Evolutionary conservation across 2,113 vertebrate genomes (phyloP), one percentile per base, ranked within the genome.

Genomic region (Apistogramma diplotaenia): DNA sequence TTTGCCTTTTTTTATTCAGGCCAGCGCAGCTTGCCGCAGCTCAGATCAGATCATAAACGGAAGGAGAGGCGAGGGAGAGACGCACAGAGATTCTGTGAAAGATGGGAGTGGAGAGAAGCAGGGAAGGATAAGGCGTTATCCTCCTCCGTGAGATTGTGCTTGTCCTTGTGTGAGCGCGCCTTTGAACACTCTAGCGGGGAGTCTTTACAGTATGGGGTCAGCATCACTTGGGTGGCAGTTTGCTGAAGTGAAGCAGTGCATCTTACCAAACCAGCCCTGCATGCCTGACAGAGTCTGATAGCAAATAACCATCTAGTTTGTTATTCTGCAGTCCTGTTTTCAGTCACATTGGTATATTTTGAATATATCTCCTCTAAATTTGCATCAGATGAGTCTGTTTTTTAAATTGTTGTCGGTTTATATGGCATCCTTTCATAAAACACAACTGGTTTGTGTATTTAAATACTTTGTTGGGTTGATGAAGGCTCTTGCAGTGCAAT

Each of bases 1-100:
- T 79, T 81, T 31, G 58, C 53, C 59, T 84, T 78, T 84, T 76
- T 75, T 84, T 87, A 85, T 89, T 81, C 56, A 86, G 85, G 72
- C 77, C 89, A 89, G 81, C 81, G 87, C 70, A 65, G 74, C 80
- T 80, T 73, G 78, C 79, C 15, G 0, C 65, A 11, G 56, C 75
- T 88, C 75, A 53, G 60, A 84, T 91, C 25, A 77, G 78, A 85
- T 89, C 83, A 85, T 67, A 83, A 55, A 62, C 10, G 1, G 15
- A 19, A 67, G 74, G 65, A 87, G 74, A 82, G 54, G 40, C 75
- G 60, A 79, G 59, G 61, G 71, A 75, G 77, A 58, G 49, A 23
- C 80, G 13, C 83, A 77, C 43, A 84, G 76, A 86, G 72, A 87
- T 90, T 85, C 21, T 29, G 81, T 81, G 71, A 35, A 78, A 85